Base-by-base conservation (phyloP, 2,113 vertebrate genomes). In the Hyperopisus bebe region DNA sequence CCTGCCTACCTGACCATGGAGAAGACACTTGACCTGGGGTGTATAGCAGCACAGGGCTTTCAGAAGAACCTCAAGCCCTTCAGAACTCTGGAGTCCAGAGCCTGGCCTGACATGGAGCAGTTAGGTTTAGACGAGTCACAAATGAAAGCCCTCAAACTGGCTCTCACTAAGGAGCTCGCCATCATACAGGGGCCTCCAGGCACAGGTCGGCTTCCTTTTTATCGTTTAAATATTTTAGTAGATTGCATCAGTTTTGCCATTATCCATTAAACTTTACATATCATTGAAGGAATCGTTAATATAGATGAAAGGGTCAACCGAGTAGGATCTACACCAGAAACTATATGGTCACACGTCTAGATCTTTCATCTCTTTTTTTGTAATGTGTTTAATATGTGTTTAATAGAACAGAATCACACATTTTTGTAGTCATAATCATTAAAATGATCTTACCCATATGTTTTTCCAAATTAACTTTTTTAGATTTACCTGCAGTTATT, bases 111-210 rank as follows among this genome's bases (percentile, higher is more conserved):
- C 17, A 95, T 95, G 94, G 96, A 98, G 92, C 53, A 90, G 82
- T 92, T 99, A 92, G 95, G 95, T 13, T 94, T 99, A 90, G 98
- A 99, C 92, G 97, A 97, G 82, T 98, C 97, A 90, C 98, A 99
- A 92, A 95, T 97, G 94, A 90, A 92, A 93, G 98, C 98, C 58
- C 84, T 99, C 87, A 95, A 94, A 86, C 95, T 98, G 89, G 97
- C 98, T n/a, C 95, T 99, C 88, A 98, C 98, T n/a, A 97, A 97
- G 91, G 98, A 99, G 91, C 93, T 99, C 91, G 96, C 97, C 91
- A 97, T 99, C 92, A 97, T 99, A 92, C 98, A 99, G 92, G 98
- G 98, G 89, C 98, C 98, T 90, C 98, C 98, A 87, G 98, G 98
- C 90, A 99, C 98, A 91, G 98, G 98, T 99, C 91, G 93, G n/a